These are phyloP conservation scores for Pharmacophagus antenor DNA, from an alignment of 2,888 invertebrate species.

Conservation along the genomic window DNA sequence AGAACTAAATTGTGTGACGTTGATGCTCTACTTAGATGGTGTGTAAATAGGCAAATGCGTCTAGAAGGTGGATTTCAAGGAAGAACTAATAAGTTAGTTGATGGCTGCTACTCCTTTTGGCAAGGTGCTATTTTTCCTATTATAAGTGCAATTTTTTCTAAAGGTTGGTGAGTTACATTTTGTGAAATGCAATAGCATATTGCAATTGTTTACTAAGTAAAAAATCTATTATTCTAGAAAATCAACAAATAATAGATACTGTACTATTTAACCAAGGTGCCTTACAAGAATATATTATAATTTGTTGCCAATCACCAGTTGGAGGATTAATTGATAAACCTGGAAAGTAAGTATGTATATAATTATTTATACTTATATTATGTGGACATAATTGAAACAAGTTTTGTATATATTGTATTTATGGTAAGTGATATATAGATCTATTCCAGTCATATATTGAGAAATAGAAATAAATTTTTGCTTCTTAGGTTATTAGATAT, in stretches of 20 bases:
- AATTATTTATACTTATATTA: background rate
- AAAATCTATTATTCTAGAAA: slow-evolving; percentile 53
- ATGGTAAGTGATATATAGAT: no score
- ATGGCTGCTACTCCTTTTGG: slow-evolving; percentile 99
- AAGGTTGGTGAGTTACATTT: slow-evolving; percentile 51
- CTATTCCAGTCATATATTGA: no score
- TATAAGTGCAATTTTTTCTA: slow-evolving; percentile 86
- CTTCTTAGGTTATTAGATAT: background rate
- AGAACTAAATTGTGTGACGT: slow-evolving; percentile 88
- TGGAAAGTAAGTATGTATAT: slow-evolving; percentile 87
- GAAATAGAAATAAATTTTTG: no score
- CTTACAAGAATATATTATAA: slow-evolving; percentile 95
- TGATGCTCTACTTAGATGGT: slow-evolving; percentile 91
- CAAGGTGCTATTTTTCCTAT: slow-evolving; percentile 96
- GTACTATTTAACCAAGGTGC: slow-evolving; percentile 91
- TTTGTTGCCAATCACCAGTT: slow-evolving; percentile 92
- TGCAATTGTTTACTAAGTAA: background rate
- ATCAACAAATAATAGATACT: slow-evolving; percentile 76
- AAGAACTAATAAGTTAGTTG: slow-evolving; percentile 98
- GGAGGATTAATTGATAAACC: slow-evolving; percentile 99
- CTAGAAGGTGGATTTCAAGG: slow-evolving; percentile 99
- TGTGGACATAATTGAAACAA: no score
- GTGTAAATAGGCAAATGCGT: slow-evolving; percentile 93
- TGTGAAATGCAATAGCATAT: background rate
- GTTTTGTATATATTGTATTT: no score